Evolutionary conservation across 2,797 vertebrate genomes (phyloP).

Genomic region (Sebastes nivosus): DNA sequence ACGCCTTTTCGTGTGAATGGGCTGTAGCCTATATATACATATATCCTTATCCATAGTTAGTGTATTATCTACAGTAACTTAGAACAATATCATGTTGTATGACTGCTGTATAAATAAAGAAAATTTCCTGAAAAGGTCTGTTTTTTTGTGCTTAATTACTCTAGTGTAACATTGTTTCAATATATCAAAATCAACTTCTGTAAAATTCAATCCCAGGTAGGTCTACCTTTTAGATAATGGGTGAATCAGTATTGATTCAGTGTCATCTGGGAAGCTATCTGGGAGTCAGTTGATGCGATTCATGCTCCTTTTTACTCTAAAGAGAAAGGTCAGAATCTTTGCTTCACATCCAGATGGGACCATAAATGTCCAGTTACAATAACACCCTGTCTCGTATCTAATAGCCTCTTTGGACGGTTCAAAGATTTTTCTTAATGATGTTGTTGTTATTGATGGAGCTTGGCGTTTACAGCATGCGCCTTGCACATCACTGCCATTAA

Average conservation of each 20-base stretch:
- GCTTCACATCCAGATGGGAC: conserved; percentile 3
- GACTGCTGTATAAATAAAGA: neutral
- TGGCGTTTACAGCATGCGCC: neutral
- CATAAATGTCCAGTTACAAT: neutral
- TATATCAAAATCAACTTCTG: neutral
- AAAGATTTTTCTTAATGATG: neutral
- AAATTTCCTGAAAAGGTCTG: neutral
- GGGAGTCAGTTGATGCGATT: neutral
- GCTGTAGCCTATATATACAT: neutral
- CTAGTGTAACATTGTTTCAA: neutral
- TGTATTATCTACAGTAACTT: neutral
- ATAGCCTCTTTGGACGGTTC: neutral
- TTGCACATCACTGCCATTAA: neutral
- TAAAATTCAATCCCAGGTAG: neutral
- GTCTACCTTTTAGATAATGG: neutral
- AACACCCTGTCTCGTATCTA: neutral
- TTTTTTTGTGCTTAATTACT: neutral
- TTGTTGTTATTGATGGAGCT: neutral
- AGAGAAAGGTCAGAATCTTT: neutral
- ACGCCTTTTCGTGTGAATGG: no score
- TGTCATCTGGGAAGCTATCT: neutral
- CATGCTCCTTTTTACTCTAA: neutral
- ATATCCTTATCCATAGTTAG: neutral
- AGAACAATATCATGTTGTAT: neutral
- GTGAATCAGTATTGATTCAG: neutral